Evolutionary conservation across 1,140 invertebrate species (phyloP).

Genomic region (Plectrocnemia conspersa): DNA sequence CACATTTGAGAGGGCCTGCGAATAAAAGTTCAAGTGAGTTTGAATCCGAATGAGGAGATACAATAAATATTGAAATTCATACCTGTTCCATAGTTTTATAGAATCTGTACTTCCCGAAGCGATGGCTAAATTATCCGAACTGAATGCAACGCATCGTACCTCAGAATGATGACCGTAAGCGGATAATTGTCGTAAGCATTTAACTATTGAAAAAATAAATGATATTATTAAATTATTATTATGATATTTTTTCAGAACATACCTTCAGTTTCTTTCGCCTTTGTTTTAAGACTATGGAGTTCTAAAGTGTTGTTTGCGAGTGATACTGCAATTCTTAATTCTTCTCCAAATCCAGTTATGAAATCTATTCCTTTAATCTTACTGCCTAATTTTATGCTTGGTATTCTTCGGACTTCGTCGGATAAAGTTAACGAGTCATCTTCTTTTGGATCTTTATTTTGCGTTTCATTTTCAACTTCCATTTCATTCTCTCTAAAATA

Average conservation of each 20-base stretch:
- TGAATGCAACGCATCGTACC: conserved; percentile 81
- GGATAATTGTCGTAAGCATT: conserved; percentile 52
- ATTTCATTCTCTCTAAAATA: conserved; percentile 37
- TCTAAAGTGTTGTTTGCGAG: conserved; percentile 67
- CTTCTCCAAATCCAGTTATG: conserved; percentile 60
- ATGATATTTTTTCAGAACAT: conserved; percentile 34
- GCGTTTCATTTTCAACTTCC: conserved; percentile 42
- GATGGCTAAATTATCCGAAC: conserved; percentile 83
- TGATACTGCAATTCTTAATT: conserved; percentile 61
- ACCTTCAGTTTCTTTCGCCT: conserved; percentile 52
- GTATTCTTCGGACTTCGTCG: conserved; percentile 71
- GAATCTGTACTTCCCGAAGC: conserved; percentile 80
- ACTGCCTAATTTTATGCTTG: conserved; percentile 58
- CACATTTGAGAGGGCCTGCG: conserved; percentile 70
- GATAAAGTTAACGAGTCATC: conserved; percentile 50
- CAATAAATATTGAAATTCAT: conserved; percentile 22
- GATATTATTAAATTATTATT: not conserved
- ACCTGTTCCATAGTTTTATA: conserved; percentile 93
- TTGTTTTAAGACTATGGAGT: conserved; percentile 56
- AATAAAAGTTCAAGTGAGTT: conserved; percentile 14
- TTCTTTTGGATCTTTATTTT: conserved; percentile 34
- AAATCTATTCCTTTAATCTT: conserved; percentile 70
- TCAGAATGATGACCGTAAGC: conserved; percentile 83
- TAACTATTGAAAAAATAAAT: conserved; percentile 39
- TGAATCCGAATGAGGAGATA: not conserved